A percentile compares a stretch with the other conserved stretches of the same genome.
Conservation (phyloP, 2,888 invertebrate genomes). For the Agonopterix heracliana region DNA sequence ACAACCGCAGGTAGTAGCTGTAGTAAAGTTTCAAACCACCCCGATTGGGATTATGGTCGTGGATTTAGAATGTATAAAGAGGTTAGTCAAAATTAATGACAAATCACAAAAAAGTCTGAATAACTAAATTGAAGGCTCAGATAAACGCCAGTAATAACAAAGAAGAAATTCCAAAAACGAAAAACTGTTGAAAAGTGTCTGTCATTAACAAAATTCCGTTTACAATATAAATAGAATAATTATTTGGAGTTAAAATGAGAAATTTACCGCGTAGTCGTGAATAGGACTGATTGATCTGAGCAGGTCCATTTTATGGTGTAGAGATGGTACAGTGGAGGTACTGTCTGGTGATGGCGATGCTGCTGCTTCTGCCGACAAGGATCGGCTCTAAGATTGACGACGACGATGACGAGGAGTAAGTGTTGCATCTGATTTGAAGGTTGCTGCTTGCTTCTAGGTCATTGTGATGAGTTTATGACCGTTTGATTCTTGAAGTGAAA, state of each 20-base stretch:
- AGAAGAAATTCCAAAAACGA: conserved; percentile 54
- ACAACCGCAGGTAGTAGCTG: no score
- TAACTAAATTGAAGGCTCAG: background rate
- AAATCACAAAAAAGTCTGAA: no score
- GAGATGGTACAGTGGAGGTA: conserved; percentile 61
- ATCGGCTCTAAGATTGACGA: conserved; percentile 40
- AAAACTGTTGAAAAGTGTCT: conserved; percentile 37
- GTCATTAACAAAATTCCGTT: conserved; percentile 26
- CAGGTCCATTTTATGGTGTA: conserved; percentile 15
- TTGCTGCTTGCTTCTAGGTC: background rate
- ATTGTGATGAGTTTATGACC: no score
- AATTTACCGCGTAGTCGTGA: conserved; percentile 46
- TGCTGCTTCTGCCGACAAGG: conserved; percentile 46
- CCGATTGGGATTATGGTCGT: no score
- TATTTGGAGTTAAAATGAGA: conserved; percentile 58
- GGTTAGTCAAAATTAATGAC: no score
- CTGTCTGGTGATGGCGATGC: conserved; percentile 46
- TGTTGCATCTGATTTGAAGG: conserved; percentile 9
- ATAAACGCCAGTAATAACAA: conserved; percentile 34
- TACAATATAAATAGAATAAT: conserved; percentile 9
- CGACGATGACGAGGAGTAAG: conserved; percentile 52
- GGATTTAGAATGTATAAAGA: no score
- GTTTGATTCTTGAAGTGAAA: no score
- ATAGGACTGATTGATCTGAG: conserved; percentile 25
- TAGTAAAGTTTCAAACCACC: no score